Conservation (phyloP, 2,797 vertebrate species). For the Amblyopsis hoosieri region DNA sequence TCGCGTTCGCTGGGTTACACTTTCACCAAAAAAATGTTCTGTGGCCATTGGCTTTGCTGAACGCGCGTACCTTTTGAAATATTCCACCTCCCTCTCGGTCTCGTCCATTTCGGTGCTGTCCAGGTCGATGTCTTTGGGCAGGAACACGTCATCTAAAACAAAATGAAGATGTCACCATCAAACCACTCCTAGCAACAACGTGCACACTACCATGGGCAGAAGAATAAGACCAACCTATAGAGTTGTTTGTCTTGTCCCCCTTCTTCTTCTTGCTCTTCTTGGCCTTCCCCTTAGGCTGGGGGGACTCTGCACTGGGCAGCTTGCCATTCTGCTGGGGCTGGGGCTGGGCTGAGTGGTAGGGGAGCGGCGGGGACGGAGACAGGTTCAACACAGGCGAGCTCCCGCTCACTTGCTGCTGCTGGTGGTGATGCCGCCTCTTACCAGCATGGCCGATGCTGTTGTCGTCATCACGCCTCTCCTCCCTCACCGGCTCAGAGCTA, state of each 20-base stretch:
- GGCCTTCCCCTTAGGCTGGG: slow-evolving; percentile 90
- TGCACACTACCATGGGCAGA: neutral
- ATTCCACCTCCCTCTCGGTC: slow-evolving; percentile 97
- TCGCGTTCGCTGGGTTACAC: too few species aligned
- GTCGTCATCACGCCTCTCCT: slow-evolving; percentile 50
- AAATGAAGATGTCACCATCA: neutral
- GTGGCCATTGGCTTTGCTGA: too few species aligned
- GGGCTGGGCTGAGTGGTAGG: slow-evolving; percentile 73
- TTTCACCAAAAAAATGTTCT: neutral
- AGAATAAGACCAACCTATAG: slow-evolving; percentile 83
- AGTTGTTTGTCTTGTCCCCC: slow-evolving; percentile 87
- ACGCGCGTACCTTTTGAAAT: slow-evolving; percentile 91
- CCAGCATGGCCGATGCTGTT: slow-evolving; percentile 71
- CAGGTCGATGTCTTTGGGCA: slow-evolving; percentile 98
- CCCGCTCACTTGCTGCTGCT: slow-evolving; percentile 84
- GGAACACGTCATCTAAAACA: slow-evolving; percentile 92
- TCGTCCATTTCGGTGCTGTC: slow-evolving; percentile 98
- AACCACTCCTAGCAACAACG: neutral
- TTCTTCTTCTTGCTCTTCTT: slow-evolving; percentile 99
- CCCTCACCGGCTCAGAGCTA: slow-evolving; percentile 35
- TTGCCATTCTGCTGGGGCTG: slow-evolving; percentile 80
- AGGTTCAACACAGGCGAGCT: slow-evolving; percentile 70
- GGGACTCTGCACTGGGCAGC: slow-evolving; percentile 81
- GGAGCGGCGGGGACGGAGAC: slow-evolving; percentile 62
- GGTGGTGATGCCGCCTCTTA: slow-evolving; percentile 78